phyloP scores from a whole-genome alignment of 1,140 invertebrate species.

The Branchinecta lynchi region DNA sequence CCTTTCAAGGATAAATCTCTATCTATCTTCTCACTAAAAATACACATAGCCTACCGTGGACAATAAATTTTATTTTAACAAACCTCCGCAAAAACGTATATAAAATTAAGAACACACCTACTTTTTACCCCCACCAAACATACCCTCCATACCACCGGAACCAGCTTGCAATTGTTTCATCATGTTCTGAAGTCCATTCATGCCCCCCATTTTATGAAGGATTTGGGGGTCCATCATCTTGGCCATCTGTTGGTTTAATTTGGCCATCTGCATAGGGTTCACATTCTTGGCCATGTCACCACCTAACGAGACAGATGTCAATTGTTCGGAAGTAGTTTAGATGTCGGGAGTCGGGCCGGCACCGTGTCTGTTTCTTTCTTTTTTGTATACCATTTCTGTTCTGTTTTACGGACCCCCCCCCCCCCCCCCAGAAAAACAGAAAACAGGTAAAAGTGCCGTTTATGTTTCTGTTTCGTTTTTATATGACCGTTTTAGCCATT shows the following conservation, averaged over 20 bases:
- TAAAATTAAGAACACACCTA: background rate
- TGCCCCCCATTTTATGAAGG: conserved; percentile 88
- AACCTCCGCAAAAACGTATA: background rate
- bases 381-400: too few species aligned
- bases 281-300: conserved; percentile 98
- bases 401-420: background rate
- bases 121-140: conserved; percentile 42
- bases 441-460: too few species aligned
- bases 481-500: too few species aligned
- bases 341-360: too few species aligned
- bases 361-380: too few species aligned
- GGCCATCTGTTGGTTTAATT: conserved; percentile 98
- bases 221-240: conserved; percentile 99
- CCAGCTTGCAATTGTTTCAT: conserved; percentile 94
- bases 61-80: background rate
- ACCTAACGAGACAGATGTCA: conserved; percentile 35
- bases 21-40: too few species aligned
- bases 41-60: too few species aligned
- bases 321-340: too few species aligned
- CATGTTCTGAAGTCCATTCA: conserved; percentile 91
- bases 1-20: too few species aligned
- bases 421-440: background rate
- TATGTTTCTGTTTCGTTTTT: too few species aligned
- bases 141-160: conserved; percentile 50
- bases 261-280: conserved; percentile 94